Evolutionary conservation across 2,797 vertebrate species (phyloP).

Genomic region (Geotrypetes seraphini): DNA sequence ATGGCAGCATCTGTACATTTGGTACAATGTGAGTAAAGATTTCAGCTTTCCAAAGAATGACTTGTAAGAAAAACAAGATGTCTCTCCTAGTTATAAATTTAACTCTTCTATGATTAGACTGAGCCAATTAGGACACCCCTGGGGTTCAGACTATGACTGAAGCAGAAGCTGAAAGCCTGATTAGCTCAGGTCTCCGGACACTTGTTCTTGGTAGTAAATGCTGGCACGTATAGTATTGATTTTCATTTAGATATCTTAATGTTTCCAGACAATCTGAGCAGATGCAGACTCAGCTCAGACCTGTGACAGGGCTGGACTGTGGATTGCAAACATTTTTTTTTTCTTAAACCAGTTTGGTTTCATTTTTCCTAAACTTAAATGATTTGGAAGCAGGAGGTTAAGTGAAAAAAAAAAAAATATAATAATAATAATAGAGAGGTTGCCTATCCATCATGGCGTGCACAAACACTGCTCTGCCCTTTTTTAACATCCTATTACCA

Average conservation of each 20-base stretch:
- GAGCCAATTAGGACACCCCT: slow-evolving; percentile 64
- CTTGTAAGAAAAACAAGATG: slow-evolving; percentile 62
- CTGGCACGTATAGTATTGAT: slow-evolving; percentile 90
- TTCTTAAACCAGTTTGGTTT: slow-evolving; percentile 74
- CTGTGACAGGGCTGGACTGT: slow-evolving; percentile 62
- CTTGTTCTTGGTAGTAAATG: slow-evolving; percentile 71
- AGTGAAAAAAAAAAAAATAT: slow-evolving; percentile 97
- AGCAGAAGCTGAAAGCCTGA: slow-evolving; percentile 61
- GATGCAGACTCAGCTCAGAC: slow-evolving; percentile 72
- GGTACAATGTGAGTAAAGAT: slow-evolving; percentile 47
- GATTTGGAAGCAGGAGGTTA: slow-evolving; percentile 82
- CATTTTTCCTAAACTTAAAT: slow-evolving; percentile 96
- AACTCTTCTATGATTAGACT: slow-evolving; percentile 64
- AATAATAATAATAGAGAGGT: slow-evolving; percentile 47
- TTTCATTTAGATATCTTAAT: slow-evolving; percentile 99
- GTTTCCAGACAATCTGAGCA: slow-evolving; percentile 79
- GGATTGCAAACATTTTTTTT: slow-evolving; percentile 86
- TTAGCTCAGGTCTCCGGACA: slow-evolving; percentile 65
- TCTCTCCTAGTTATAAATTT: slow-evolving; percentile 65
- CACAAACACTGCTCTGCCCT: slow-evolving; percentile 77
- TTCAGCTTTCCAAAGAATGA: slow-evolving; percentile 30
- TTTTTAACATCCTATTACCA: slow-evolving; percentile 81
- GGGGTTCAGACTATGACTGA: slow-evolving; percentile 50
- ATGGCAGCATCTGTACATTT: slow-evolving; percentile 31
- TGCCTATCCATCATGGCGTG: slow-evolving; percentile 73